Conservation (phyloP, 2,888 invertebrate species). For the Dicyrtomina minuta region DNA sequence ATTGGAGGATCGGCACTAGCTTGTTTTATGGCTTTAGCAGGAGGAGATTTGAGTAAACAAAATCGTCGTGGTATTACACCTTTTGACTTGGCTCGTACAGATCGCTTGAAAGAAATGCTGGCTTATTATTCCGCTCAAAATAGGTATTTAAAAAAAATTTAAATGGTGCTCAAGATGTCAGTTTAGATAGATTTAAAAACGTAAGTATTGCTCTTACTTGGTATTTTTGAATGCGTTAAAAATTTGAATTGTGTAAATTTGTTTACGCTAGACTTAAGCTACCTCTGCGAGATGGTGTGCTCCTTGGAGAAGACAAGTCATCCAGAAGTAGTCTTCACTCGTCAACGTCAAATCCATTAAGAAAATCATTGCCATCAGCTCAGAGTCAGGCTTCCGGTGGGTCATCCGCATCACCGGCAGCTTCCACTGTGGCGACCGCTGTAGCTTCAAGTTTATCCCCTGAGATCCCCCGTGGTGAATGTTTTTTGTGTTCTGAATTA, state of each 20-base stretch:
- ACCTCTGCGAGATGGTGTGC: not conserved
- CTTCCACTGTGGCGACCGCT: not conserved
- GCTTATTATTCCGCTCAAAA: conserved; percentile 47
- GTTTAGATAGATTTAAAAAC: not conserved
- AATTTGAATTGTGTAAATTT: no score
- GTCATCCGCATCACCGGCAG: not conserved
- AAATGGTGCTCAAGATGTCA: not conserved
- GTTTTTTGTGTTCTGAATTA: conserved; percentile 72
- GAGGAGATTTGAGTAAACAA: conserved; percentile 45
- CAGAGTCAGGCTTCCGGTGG: not conserved
- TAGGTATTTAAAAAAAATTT: no score
- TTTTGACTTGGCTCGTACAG: conserved; percentile 46
- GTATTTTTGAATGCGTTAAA: not conserved
- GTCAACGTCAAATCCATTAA: not conserved
- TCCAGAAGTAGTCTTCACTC: not conserved
- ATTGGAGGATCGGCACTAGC: conserved; percentile 45
- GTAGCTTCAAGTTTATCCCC: conserved; percentile 12
- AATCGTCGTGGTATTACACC: conserved; percentile 48
- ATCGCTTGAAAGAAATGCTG: conserved; percentile 49
- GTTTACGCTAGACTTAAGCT: conserved; percentile 21
- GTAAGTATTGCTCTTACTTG: no score
- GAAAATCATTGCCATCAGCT: not conserved
- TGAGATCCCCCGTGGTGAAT: conserved; percentile 58
- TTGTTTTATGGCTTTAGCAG: conserved; percentile 48
- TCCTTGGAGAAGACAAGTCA: not conserved